Percentiles rank a stretch among this genome's conserved stretches.
Evolutionary conservation across 2,113 vertebrate genomes (phyloP).

Genomic region (Thinocorus orbignyianus): DNA sequence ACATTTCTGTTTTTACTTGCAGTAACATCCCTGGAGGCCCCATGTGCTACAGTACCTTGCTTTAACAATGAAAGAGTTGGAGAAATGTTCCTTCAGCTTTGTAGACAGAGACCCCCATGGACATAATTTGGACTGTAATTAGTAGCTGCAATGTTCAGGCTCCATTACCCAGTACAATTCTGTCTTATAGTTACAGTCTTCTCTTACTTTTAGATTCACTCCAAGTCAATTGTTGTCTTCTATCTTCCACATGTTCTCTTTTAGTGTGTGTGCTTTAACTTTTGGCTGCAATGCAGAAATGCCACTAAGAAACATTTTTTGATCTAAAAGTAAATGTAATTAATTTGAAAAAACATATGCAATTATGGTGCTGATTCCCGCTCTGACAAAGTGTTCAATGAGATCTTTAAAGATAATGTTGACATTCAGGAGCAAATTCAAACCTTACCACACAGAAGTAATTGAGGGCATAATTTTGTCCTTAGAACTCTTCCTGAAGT

Average conservation of each 20-base stretch:
- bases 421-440: neutral
- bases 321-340: neutral
- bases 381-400: neutral
- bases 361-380: neutral
- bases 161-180: neutral
- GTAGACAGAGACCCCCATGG: neutral
- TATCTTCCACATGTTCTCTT: neutral
- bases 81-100: neutral
- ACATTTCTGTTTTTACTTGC: neutral
- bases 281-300: neutral
- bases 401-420: neutral
- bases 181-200: neutral
- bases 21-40: neutral
- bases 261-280: neutral
- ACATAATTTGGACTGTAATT: constrained; percentile 34
- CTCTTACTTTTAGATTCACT: neutral
- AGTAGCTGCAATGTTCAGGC: neutral
- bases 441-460: neutral
- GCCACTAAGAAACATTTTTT: neutral
- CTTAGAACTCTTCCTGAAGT: neutral
- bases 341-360: rapidly evolving
- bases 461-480: neutral
- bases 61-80: neutral
- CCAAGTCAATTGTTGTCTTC: neutral
- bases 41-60: neutral